These are phyloP conservation scores for Dendrophyllia cribrosa DNA, from an alignment of 64 coral and sea anemone species.

Conservation along the genomic window DNA sequence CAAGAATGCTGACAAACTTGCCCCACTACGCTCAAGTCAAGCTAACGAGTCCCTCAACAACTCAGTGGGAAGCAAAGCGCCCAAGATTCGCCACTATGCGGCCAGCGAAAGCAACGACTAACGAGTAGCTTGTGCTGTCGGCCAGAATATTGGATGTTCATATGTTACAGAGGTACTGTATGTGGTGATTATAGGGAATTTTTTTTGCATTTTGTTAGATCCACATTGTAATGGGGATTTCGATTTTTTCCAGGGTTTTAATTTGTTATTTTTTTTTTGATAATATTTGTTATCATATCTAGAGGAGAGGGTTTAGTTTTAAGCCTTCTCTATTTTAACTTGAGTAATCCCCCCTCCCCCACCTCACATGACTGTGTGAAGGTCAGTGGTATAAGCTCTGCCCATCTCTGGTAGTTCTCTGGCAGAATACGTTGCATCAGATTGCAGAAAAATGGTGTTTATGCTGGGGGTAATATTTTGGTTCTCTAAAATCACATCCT, in stretches of 20 bases:
- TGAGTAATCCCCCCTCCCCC: background rate
- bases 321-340: too few species aligned
- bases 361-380: background rate
- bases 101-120: conserved; percentile 36
- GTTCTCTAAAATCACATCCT: conserved; percentile 1
- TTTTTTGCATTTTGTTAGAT: background rate
- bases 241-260: background rate
- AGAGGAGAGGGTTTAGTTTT: too few species aligned
- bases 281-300: conserved; percentile 1
- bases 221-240: background rate
- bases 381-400: background rate
- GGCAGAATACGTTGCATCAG: background rate
- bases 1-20: conserved; percentile 36
- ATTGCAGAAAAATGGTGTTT: background rate
- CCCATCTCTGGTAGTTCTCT: conserved; percentile 4
- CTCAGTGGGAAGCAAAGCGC: conserved; percentile 40
- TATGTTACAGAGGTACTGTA: background rate
- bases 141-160: background rate
- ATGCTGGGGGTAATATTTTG: conserved; percentile 1
- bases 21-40: conserved; percentile 32
- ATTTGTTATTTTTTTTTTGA: background rate
- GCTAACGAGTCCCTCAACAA: conserved; percentile 54
- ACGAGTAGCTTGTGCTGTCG: background rate
- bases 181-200: background rate
- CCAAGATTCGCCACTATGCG: conserved; percentile 61